Base-by-base conservation (phyloP, 2,113 vertebrate species). In the Ptilorrhoa leucosticta region DNA sequence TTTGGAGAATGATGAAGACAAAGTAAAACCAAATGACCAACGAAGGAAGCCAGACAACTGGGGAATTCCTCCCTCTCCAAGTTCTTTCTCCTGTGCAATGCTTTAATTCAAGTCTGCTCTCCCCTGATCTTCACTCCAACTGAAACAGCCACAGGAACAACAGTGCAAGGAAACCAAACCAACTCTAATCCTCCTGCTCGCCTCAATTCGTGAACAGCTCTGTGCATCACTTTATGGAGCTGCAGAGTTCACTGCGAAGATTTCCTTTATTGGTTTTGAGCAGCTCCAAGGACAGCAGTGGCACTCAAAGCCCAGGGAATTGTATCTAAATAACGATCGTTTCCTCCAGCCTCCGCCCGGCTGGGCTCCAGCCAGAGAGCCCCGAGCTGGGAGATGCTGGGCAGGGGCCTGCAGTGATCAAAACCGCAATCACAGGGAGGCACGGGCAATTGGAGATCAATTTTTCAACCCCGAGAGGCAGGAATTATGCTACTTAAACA, bases 391-490 rank as follows among this genome's bases (percentile, higher is more conserved):
- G 9, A 3, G 35, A 13, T 11, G 70, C 50, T 0, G 16, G 54
- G 63, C 56, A 9, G 27, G 27, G 73, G 65, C 83, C 79, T 50
- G 66, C 87, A 23, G 5, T 5, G 64, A 35, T 10, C 80, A 33
- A 15, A 58, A 51, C 77, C 27, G 24, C 40, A 5, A 44, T 13
- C 54, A 6, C 3, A 83, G 72, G 37, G 19, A 63, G 48, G 28
- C 45, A 35, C 1, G 0, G 65, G 15, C 35, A 9, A 8, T 1
- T 11, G 48, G 15, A 81, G 61, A 64, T 35, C 71, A 8, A 15
- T 60, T 72, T n/a, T 37, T 15, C 86, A 53, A 6, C 19, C 37
- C 79, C 48, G 7, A 42, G 37, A 57, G 54, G 80, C 63, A 68
- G 27, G 21, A 85, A 81, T 73, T 40, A 19, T 7, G 44, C 75